Conservation (phyloP, 2,113 vertebrate species). For the Prunella fulvescens region DNA sequence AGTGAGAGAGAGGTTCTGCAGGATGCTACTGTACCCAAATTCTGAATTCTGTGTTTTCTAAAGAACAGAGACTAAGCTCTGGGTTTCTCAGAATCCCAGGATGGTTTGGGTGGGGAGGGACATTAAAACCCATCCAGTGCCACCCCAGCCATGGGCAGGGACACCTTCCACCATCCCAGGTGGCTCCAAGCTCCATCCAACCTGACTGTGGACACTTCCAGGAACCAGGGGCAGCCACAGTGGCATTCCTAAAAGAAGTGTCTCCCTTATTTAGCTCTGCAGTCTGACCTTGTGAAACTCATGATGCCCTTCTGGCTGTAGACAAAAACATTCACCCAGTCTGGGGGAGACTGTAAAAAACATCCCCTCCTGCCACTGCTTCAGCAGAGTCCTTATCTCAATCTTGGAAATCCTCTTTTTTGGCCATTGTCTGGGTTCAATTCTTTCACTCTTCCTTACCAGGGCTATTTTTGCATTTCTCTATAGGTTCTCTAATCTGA, state of each 20-base stretch:
- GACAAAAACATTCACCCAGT: neutral
- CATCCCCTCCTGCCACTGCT: fast-evolving
- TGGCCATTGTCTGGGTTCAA: neutral
- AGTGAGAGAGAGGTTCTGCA: neutral
- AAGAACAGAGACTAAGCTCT: neutral
- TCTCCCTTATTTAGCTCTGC: neutral
- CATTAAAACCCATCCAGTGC: neutral
- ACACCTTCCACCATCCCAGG: neutral
- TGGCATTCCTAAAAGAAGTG: neutral
- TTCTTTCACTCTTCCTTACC: neutral
- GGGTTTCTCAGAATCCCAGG: neutral
- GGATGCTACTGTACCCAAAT: neutral
- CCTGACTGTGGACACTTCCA: fast-evolving
- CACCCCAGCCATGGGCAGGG: neutral
- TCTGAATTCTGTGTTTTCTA: neutral
- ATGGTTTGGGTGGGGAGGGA: neutral
- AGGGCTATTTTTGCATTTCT: neutral
- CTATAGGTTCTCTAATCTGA: neutral
- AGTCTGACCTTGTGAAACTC: neutral
- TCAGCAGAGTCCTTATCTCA: neutral
- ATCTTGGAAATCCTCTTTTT: neutral
- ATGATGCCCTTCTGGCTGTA: neutral
- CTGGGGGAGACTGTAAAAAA: neutral
- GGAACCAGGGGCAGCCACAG: neutral
- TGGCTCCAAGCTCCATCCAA: neutral